These are phyloP conservation scores for Tetraodon nigroviridis DNA, from an alignment of 2,113 vertebrate genomes.

Conservation along the genomic window DNA sequence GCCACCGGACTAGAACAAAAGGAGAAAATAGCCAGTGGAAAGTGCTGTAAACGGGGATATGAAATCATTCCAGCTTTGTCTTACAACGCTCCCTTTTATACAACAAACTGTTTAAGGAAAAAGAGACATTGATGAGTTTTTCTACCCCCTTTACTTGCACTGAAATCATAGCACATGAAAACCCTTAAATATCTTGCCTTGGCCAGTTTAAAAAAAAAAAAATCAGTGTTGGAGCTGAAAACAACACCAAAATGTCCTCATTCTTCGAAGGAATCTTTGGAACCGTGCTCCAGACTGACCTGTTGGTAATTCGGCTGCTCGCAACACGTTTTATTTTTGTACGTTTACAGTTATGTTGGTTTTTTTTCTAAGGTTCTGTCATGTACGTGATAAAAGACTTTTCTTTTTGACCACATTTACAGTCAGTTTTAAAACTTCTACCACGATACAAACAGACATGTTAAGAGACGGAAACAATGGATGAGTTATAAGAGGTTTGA, in stretches of 20 bases:
- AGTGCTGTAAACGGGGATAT: constrained; percentile 35
- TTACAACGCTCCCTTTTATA: constrained; percentile 49
- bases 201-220: constrained; percentile 37
- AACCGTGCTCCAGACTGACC: constrained; percentile 31
- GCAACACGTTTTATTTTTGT: constrained; percentile 22
- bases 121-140: constrained; percentile 33
- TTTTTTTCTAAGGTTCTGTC: constrained; percentile 4
- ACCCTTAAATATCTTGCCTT: constrained; percentile 58
- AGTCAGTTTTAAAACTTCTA: constrained; percentile 18
- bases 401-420: background rate
- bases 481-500: background rate
- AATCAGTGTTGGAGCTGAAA: constrained; percentile 39
- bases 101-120: constrained; percentile 32
- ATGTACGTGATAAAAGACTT: constrained; percentile 8
- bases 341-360: constrained; percentile 11
- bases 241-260: constrained; percentile 53
- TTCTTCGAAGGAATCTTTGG: constrained; percentile 17
- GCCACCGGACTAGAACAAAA: background rate
- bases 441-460: constrained; percentile 4
- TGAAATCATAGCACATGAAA: constrained; percentile 54
- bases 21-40: constrained; percentile 18
- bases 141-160: constrained; percentile 62
- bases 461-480: background rate
- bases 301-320: constrained; percentile 24
- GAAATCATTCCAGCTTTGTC: constrained; percentile 59